A percentile compares a stretch with the other conserved stretches of the same genome.
Conservation (phyloP, 2,113 vertebrate genomes). For the Lophius piscatorius region DNA sequence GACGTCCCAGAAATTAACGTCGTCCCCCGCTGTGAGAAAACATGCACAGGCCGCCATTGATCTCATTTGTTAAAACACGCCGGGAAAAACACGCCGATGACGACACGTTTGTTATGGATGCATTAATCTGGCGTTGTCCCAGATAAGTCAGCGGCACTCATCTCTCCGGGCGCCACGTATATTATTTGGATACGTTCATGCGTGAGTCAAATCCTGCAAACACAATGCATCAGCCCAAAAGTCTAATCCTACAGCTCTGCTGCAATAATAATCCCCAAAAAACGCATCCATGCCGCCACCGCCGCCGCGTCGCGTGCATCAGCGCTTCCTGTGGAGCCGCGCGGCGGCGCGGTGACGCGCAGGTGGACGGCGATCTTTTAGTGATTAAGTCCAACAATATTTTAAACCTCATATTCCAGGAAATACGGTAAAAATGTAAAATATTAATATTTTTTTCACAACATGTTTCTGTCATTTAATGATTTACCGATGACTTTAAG, state of each 20-base stretch:
- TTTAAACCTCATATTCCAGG: no score
- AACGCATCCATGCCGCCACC: neutral
- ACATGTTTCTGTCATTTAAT: no score
- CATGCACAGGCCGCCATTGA: slow-evolving; percentile 3
- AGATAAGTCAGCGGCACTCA: slow-evolving; percentile 43
- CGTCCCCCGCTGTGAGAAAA: no score
- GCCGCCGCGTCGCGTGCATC: no score
- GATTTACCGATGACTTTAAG: no score
- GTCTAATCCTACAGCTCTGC: slow-evolving; percentile 41
- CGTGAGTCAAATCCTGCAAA: slow-evolving; percentile 46
- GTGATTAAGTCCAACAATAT: no score
- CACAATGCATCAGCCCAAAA: slow-evolving; percentile 49
- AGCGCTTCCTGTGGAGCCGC: no score
- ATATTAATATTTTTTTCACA: no score
- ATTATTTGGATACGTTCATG: slow-evolving; percentile 31
- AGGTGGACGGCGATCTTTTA: no score
- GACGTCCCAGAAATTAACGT: no score
- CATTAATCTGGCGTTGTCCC: slow-evolving; percentile 56
- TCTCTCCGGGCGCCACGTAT: slow-evolving; percentile 7
- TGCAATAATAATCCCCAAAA: slow-evolving; percentile 47
- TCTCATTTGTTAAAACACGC: neutral
- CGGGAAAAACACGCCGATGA: slow-evolving; percentile 1
- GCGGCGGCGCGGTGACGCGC: no score
- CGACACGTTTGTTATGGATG: slow-evolving; percentile 25
- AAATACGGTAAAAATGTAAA: no score